phyloP scores from a whole-genome alignment of 2,888 invertebrate species.

The Trichopria drosophilae region DNA sequence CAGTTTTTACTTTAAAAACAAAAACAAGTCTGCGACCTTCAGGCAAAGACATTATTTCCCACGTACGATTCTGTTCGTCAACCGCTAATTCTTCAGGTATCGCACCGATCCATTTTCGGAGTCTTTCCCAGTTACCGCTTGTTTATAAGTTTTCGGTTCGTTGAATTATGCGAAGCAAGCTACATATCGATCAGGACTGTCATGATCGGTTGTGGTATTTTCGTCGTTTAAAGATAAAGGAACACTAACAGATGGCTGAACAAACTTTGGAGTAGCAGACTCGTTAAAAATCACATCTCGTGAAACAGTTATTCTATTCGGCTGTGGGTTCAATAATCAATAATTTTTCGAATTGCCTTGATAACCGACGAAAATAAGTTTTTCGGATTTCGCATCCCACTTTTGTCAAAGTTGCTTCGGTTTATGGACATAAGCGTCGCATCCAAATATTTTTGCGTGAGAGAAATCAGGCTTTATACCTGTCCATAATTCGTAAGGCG shows the following conservation, averaged over 20 bases:
- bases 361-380: no score
- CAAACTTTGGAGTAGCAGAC: background rate
- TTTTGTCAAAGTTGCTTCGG: no score
- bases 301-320: conserved; percentile 40
- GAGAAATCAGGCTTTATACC: no score
- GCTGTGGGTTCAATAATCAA: conserved; percentile 35
- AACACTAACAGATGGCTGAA: no score
- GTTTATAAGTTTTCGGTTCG: conserved; percentile 2
- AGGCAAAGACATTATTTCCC: background rate
- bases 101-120: conserved; percentile 4
- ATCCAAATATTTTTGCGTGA: no score
- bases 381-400: no score
- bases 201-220: background rate
- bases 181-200: background rate
- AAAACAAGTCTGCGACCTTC: background rate
- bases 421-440: no score
- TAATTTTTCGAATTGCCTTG: conserved; percentile 23
- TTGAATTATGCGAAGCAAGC: background rate
- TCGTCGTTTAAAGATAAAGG: background rate
- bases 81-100: conserved; percentile 7
- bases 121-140: conserved; percentile 2
- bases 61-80: conserved; percentile 4
- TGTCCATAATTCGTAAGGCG: no score
- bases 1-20: conserved; percentile 2
- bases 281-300: conserved; percentile 38